A percentile compares a stretch with the other conserved stretches of the same genome.
Evolutionary conservation across 2,797 vertebrate species (phyloP).

Genomic region (Galaxias olidus): DNA sequence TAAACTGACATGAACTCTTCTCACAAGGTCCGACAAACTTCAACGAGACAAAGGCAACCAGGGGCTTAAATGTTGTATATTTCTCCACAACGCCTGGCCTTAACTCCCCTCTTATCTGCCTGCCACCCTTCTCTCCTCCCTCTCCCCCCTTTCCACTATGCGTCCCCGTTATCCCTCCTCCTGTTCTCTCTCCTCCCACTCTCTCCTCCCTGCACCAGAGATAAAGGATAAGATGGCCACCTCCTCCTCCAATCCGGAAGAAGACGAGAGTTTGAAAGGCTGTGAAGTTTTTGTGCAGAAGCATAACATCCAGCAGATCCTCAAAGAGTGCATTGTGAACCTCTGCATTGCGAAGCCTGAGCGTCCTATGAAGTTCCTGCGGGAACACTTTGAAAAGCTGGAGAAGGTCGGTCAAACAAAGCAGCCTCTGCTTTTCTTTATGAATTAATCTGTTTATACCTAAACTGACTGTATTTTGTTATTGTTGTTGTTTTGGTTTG

Average conservation of each 20-base stretch:
- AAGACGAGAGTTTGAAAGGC: conserved; percentile 93
- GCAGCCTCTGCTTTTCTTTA: conserved; percentile 16
- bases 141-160: conserved; percentile 30
- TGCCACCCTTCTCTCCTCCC: conserved; percentile 18
- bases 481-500: neutral
- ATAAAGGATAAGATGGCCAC: conserved; percentile 91
- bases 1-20: conserved; percentile 12
- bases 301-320: conserved; percentile 93
- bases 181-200: conserved; percentile 47
- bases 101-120: conserved; percentile 4
- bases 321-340: conserved; percentile 96
- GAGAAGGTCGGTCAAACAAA: conserved; percentile 87
- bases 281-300: conserved; percentile 96
- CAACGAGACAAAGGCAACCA: conserved; percentile 16
- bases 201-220: conserved; percentile 56
- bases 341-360: conserved; percentile 95
- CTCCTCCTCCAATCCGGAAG: conserved; percentile 83
- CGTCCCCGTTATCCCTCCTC: conserved; percentile 54
- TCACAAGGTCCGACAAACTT: conserved; percentile 9
- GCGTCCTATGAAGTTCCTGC: conserved; percentile 93
- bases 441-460: neutral
- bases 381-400: conserved; percentile 96
- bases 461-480: conserved; percentile 18
- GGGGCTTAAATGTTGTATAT: conserved; percentile 23
- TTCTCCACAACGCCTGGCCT: neutral